Percentiles rank a stretch among this genome's conserved stretches.
Evolutionary conservation across 2,888 invertebrate genomes (phyloP).

Genomic region (Flexamia atlantica): DNA sequence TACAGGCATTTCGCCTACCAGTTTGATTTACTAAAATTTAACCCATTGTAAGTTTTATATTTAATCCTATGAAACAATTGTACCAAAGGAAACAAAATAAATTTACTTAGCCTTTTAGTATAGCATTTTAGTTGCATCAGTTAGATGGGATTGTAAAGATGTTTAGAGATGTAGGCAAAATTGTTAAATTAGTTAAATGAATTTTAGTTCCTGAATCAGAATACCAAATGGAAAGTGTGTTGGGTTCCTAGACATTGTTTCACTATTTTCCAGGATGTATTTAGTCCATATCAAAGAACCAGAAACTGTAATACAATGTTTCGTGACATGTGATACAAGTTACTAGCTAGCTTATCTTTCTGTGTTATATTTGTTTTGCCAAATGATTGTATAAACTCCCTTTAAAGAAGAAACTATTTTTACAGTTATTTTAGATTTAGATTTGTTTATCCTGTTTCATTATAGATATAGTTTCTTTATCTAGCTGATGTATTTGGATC

Average conservation of each 20-base stretch:
- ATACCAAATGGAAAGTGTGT: constrained; percentile 53
- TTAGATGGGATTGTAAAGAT: constrained; percentile 15
- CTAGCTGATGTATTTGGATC: constrained; percentile 25
- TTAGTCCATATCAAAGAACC: constrained; percentile 58
- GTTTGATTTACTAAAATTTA: background rate
- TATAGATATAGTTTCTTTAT: constrained; percentile 53
- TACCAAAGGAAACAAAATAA: constrained; percentile 48
- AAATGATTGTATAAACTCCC: constrained; percentile 51
- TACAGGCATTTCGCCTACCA: constrained; percentile 39
- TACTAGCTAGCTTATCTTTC: constrained; percentile 63
- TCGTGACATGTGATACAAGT: constrained; percentile 62
- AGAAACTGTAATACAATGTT: constrained; percentile 48
- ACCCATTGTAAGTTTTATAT: no score
- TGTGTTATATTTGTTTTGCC: constrained; percentile 62
- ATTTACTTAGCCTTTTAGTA: constrained; percentile 52
- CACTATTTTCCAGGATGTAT: constrained; percentile 57
- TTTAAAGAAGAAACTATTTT: constrained; percentile 55
- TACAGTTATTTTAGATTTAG: constrained; percentile 59
- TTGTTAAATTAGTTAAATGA: constrained; percentile 44
- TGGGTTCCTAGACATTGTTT: constrained; percentile 55
- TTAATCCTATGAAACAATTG: background rate
- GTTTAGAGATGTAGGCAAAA: constrained; percentile 41
- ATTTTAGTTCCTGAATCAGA: constrained; percentile 57
- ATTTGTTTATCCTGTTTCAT: constrained; percentile 50
- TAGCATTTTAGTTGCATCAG: constrained; percentile 46